These are phyloP conservation scores for Trichacis sp. DNA, from an alignment of 2,888 invertebrate species.

Conservation along the genomic window DNA sequence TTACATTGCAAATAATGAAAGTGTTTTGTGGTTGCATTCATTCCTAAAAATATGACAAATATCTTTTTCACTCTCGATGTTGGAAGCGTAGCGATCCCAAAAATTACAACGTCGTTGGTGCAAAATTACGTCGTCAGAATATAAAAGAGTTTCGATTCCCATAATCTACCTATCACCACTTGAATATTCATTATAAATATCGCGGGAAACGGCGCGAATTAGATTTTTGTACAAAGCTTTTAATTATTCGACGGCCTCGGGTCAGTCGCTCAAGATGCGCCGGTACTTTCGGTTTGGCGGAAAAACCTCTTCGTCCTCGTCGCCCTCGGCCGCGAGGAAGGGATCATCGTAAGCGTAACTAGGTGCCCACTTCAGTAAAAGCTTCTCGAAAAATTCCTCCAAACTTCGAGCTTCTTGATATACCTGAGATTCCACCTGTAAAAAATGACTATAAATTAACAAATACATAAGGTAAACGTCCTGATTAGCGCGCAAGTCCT, in stretches of 20 bases:
- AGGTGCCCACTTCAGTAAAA: slow-evolving; percentile 84
- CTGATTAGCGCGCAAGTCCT: too few species aligned
- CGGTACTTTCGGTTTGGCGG: slow-evolving; percentile 71
- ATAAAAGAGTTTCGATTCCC: background rate
- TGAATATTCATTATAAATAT: background rate
- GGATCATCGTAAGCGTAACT: slow-evolving; percentile 76
- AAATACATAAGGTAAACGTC: too few species aligned
- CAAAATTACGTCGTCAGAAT: background rate
- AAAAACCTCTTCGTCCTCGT: slow-evolving; percentile 69
- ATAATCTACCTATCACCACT: background rate
- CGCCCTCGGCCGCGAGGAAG: slow-evolving; percentile 66
- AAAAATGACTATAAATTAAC: slow-evolving; percentile 25
- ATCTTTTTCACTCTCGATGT: too few species aligned
- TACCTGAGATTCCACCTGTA: slow-evolving; percentile 81
- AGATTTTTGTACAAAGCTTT: slow-evolving; percentile 24
- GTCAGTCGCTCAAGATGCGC: slow-evolving; percentile 70
- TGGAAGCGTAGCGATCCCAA: too few species aligned
- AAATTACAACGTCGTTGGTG: too few species aligned
- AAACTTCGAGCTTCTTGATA: slow-evolving; percentile 84
- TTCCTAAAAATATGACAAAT: too few species aligned
- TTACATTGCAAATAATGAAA: too few species aligned
- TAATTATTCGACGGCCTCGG: slow-evolving; percentile 17
- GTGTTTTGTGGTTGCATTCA: too few species aligned
- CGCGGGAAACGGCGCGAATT: slow-evolving; percentile 5
- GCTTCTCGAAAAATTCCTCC: slow-evolving; percentile 88